Evolutionary conservation across 2,113 vertebrate species (phyloP).

Genomic region (Hystrix cristata): DNA sequence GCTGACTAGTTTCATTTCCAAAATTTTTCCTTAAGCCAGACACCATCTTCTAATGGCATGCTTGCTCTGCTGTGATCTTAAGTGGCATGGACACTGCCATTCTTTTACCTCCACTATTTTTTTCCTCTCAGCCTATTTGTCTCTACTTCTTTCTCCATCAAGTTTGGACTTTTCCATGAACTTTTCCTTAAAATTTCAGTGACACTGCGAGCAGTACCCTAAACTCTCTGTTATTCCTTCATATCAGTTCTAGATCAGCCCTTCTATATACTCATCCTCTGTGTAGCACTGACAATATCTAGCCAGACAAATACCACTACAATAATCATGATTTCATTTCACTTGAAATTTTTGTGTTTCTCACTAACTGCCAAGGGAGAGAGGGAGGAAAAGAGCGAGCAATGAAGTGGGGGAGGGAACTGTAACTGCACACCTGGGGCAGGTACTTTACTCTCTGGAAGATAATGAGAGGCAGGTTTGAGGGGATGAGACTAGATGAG

Average conservation of each 20-base stretch:
- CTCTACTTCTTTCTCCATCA: background rate
- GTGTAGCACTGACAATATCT: background rate
- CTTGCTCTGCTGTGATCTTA: background rate
- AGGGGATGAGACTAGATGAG: background rate
- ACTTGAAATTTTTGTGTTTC: background rate
- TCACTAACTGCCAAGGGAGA: background rate
- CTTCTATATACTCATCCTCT: background rate
- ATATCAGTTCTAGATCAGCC: background rate
- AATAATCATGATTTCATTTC: background rate
- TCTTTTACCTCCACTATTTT: background rate
- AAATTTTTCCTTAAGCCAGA: background rate
- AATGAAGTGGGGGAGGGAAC: rapidly evolving
- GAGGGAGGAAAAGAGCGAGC: background rate
- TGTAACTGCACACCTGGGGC: background rate
- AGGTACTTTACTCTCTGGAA: background rate
- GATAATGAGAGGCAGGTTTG: background rate
- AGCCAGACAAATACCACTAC: background rate
- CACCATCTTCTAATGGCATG: background rate
- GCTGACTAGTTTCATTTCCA: background rate
- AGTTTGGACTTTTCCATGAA: background rate
- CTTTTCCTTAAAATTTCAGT: constrained; percentile 25
- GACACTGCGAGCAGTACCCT: background rate
- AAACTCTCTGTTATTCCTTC: background rate
- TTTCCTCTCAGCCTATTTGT: background rate
- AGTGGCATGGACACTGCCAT: background rate